phyloP scores from a whole-genome alignment of 2,888 invertebrate genomes.

The Drosophila fulvimacula region DNA sequence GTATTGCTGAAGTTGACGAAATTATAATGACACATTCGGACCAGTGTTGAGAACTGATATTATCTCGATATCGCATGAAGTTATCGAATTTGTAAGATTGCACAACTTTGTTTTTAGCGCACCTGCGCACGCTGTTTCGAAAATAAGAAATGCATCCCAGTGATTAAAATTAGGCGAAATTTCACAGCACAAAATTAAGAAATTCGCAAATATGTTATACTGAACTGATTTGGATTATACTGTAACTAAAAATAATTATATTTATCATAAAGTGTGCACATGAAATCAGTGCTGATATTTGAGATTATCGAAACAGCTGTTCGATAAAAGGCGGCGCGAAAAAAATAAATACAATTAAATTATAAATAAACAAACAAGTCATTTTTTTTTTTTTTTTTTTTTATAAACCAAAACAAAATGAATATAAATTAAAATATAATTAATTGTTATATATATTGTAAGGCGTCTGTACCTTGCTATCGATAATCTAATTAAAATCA shows the following conservation, averaged over 20 bases:
- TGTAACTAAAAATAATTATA: not conserved
- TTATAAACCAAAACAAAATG: not conserved
- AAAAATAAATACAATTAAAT: not conserved
- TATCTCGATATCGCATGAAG: constrained; percentile 7
- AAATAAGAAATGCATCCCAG: not conserved
- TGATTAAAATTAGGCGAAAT: not conserved
- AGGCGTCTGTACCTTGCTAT: not conserved
- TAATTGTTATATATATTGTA: not conserved
- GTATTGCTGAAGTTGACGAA: constrained; percentile 62
- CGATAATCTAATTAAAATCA: not conserved
- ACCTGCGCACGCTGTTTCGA: constrained; percentile 1
- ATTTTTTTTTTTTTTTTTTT: not conserved
- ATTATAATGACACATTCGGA: constrained; percentile 66
- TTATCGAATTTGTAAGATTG: constrained; percentile 25
- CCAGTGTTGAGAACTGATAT: constrained; percentile 14
- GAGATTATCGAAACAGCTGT: not conserved
- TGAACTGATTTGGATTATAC: no score
- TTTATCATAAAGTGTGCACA: no score
- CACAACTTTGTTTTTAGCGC: not conserved
- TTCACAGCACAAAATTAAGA: no score
- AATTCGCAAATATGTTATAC: no score
- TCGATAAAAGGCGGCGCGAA: not conserved
- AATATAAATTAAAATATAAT: not conserved
- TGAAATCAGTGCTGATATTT: not conserved
- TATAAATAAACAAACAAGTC: not conserved